Base-by-base conservation (phyloP, 2,113 vertebrate genomes). In the Scytalopus superciliaris region DNA sequence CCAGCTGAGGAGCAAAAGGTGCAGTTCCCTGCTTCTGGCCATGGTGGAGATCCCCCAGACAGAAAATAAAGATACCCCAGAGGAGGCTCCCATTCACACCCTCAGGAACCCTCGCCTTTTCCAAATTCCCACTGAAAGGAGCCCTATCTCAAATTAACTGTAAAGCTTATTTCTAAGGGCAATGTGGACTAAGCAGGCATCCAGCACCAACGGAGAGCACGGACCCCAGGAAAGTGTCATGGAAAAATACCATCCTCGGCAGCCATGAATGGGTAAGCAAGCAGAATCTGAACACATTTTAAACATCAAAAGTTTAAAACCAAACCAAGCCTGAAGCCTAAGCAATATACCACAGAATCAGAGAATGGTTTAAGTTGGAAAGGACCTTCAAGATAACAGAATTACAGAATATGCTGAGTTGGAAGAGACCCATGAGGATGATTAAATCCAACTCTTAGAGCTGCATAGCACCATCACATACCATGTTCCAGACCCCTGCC, bases 141-240 rank as follows among this genome's bases (percentile, higher is more conserved):
- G 25, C 4, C 42, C 10, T 35, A 7, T 35, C 13, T 59, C 31
- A 47, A 53, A 90, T 8, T 27, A 6, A 23, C 24, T 59, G 25
- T 9, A 35, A 57, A 62, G 25, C 31, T 37, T 14, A n/a, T 35
- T 53, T 79, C 28, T 35, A 60, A 53, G 8, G 13, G 47, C 33
- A 67, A 23, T 0, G 0, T n/a, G 18, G 31, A 7, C 0, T 18
- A 28, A 42, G 27, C 10, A 17, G 53, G 19, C 33, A 53, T 42
- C 30, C 50, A 66, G n/a, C n/a, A 45, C 1, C 22, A 23, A 63
- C 17, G 15, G 39, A 44, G 19, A n/a, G 6, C 0, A 1, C 5
- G 24, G 3, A 33, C 50, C 60, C 42, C 27, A 35, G 23, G 39
- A 73, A 73, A 13, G 39, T 30, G 50, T 28, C 18, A 39, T 2